phyloP scores from a whole-genome alignment of 2,113 vertebrate genomes.

The Cromileptes altivelis region DNA sequence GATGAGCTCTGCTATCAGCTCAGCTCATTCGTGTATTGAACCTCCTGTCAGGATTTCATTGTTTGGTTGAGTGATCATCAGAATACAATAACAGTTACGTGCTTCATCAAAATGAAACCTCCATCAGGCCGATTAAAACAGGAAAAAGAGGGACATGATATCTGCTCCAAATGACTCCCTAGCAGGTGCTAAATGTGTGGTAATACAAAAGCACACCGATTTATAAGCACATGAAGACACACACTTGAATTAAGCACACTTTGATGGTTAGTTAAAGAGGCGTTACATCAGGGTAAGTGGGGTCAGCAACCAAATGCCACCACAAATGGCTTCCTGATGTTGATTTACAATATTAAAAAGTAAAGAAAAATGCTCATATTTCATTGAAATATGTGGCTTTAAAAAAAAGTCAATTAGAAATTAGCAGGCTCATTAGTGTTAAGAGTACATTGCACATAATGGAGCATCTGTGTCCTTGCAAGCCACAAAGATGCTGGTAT shows the following conservation, averaged over 20 bases:
- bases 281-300: constrained; percentile 1
- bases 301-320: constrained; percentile 11
- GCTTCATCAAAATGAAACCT: constrained; percentile 54
- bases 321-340: not conserved
- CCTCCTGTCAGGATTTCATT: constrained; percentile 19
- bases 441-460: not conserved
- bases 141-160: constrained; percentile 20
- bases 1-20: constrained; percentile 37
- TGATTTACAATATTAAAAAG: constrained; percentile 20
- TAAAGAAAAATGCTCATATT: constrained; percentile 1
- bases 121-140: constrained; percentile 57
- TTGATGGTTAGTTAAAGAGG: constrained; percentile 6
- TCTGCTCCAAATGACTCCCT: constrained; percentile 18
- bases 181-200: not conserved
- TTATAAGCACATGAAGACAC: constrained; percentile 16
- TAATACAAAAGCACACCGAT: constrained; percentile 16
- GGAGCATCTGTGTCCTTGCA: not conserved
- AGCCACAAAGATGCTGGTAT: not conserved
- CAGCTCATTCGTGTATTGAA: constrained; percentile 29
- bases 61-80: constrained; percentile 31
- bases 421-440: constrained; percentile 20
- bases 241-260: constrained; percentile 9
- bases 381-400: not conserved
- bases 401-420: constrained; percentile 20
- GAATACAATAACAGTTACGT: constrained; percentile 28